Base-by-base conservation (phyloP, 2,113 vertebrate species). In the Leucopsar rothschildi region DNA sequence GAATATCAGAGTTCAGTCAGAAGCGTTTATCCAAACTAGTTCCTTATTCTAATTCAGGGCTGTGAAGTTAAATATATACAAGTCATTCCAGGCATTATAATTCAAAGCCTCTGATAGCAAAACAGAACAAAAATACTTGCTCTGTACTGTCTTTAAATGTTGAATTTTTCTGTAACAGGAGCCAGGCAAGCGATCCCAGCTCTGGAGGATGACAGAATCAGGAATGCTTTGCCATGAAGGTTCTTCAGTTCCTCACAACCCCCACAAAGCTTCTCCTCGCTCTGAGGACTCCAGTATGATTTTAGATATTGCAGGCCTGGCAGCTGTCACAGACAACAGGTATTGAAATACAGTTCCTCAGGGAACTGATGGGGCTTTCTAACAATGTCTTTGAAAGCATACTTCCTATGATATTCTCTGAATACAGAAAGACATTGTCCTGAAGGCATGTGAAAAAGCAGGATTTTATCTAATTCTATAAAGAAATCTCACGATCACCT, bases 141-240 rank as follows among this genome's bases (percentile, higher is more conserved):
- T 72, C 9, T 70, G 37, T 80, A 13, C 21, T 94, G 23, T 53
- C 40, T 35, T 59, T 63, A 49, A 61, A 45, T 70, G 13, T 66
- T 63, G 39, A 45, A n/a, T 56, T 93, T 70, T 82, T 61, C 11
- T 90, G 14, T 82, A 47, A 47, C 88, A 99, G 99, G 99, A 99
- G 69, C 99, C 99, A 2, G 99, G 99, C 39, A 99, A 99, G 94
- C 98, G 99, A 11, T 99, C 99, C 35, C 99, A 99, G 96, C 98
- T 99, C 44, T 99, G 99, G 99, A 98, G 99, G 78, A 99, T 99
- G 98, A 99, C 95, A 0, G 98, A 98, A 2, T 91, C 95, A 0
- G 99, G 99, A 55, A 98, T 99, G 98, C 97, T 99, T 37, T 99
- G 99, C 93, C 99, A 99, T 2, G 99, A 99, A 92, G 99, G 99